A percentile compares a stretch with the other conserved stretches of the same genome.
phyloP scores from a whole-genome alignment of 2,888 invertebrate genomes.

The Clunio marinus region DNA sequence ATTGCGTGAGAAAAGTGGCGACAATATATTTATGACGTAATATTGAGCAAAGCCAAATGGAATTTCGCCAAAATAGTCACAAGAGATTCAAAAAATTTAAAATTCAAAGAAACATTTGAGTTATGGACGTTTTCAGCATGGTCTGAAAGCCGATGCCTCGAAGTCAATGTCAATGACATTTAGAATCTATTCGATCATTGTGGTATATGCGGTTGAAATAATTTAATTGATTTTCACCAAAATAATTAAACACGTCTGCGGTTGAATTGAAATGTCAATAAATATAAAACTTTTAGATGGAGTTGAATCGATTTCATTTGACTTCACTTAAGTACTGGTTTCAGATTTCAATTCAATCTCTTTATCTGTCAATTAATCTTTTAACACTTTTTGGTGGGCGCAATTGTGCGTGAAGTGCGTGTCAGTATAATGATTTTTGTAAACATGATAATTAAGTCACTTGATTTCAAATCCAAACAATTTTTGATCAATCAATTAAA shows the following conservation, averaged over 20 bases:
- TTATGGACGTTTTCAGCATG: background rate
- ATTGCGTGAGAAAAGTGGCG: constrained; percentile 3
- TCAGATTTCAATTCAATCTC: no score
- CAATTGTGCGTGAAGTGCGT: background rate
- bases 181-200: background rate
- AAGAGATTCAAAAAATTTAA: background rate
- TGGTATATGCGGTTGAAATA: background rate
- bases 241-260: background rate
- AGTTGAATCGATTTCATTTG: no score
- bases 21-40: constrained; percentile 21
- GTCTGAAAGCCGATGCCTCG: background rate
- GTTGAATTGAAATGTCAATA: no score
- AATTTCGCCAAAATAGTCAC: constrained; percentile 25
- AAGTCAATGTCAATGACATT: constrained; percentile 37
- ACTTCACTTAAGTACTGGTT: no score
- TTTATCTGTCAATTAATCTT: background rate
- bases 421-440: background rate
- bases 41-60: constrained; percentile 26
- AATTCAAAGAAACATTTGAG: background rate
- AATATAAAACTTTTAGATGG: no score
- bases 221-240: background rate
- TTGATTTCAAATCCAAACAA: constrained; percentile 5
- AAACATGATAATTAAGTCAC: constrained; percentile 32
- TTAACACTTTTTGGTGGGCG: background rate
- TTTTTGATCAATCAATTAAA: no score